Evolutionary conservation across 2,113 vertebrate species (phyloP).

Genomic region (Grammomys surdaster): DNA sequence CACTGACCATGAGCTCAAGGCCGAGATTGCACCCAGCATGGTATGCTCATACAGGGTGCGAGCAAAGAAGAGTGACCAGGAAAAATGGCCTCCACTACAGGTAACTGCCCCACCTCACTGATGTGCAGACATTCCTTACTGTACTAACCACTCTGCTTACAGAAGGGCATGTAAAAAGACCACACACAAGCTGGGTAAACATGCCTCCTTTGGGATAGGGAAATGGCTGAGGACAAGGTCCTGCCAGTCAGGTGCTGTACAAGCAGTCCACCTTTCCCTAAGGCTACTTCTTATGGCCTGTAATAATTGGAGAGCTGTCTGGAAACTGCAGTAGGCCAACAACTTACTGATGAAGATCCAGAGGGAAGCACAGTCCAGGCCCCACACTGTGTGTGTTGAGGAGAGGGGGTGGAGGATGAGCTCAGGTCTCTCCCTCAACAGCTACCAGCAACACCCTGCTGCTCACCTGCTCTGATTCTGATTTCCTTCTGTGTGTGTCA

Average conservation of each 20-base stretch:
- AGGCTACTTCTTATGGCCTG: not conserved
- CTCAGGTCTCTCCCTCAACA: not conserved
- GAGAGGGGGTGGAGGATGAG: not conserved
- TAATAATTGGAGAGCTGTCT: not conserved
- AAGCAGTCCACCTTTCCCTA: not conserved
- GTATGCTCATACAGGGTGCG: not conserved
- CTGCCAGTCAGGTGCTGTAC: not conserved
- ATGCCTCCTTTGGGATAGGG: not conserved
- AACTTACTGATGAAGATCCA: not conserved
- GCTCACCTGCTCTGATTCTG: not conserved
- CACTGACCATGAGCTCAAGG: not conserved
- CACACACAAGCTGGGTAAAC: not conserved
- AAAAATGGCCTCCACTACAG: not conserved
- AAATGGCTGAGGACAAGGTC: not conserved
- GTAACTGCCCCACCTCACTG: not conserved
- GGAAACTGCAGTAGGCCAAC: not conserved
- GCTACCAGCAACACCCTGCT: accelerated
- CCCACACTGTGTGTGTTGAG: not conserved
- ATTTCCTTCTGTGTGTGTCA: not conserved
- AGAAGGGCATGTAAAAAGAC: not conserved
- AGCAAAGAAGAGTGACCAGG: not conserved
- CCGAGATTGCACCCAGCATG: too few relatives aligned
- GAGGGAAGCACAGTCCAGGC: not conserved
- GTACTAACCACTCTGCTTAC: not conserved
- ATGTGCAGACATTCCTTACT: not conserved